Evolutionary conservation across 2,888 invertebrate genomes (phyloP).

Genomic region (Habroteleia sp.): DNA sequence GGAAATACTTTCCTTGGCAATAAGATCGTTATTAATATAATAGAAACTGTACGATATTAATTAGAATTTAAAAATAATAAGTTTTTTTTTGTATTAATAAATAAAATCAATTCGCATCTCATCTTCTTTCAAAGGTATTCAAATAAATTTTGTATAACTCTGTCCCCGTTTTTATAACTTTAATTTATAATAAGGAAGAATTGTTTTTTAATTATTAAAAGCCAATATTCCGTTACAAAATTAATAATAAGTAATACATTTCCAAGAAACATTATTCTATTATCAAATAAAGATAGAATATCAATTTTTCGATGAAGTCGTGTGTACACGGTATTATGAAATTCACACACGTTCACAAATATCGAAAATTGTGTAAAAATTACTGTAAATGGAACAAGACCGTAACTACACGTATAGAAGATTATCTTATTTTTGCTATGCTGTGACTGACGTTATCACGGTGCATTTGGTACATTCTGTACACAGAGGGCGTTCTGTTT

Average conservation of each 20-base stretch:
- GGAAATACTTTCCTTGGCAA: not conserved
- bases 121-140: too few relatives aligned
- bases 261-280: too few relatives aligned
- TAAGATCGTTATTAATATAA: not conserved
- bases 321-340: conserved; percentile 1
- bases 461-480: conserved; percentile 69
- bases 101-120: too few relatives aligned
- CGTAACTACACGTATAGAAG: conserved; percentile 40
- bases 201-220: too few relatives aligned
- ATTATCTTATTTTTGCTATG: conserved; percentile 67
- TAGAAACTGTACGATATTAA: too few relatives aligned
- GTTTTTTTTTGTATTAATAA: too few relatives aligned
- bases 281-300: not conserved
- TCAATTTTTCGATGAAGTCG: conserved; percentile 3
- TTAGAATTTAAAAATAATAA: too few relatives aligned
- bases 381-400: conserved; percentile 11
- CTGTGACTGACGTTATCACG: conserved; percentile 75
- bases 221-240: too few relatives aligned
- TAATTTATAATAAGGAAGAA: too few relatives aligned
- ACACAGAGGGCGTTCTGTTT: conserved; percentile 66
- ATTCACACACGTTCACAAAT: not conserved
- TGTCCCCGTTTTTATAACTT: too few relatives aligned
- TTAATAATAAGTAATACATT: too few relatives aligned
- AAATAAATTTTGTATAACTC: too few relatives aligned
- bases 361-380: conserved; percentile 27